Base-by-base conservation (phyloP, 2,113 vertebrate species). In the Leptobrachium leishanense region DNA sequence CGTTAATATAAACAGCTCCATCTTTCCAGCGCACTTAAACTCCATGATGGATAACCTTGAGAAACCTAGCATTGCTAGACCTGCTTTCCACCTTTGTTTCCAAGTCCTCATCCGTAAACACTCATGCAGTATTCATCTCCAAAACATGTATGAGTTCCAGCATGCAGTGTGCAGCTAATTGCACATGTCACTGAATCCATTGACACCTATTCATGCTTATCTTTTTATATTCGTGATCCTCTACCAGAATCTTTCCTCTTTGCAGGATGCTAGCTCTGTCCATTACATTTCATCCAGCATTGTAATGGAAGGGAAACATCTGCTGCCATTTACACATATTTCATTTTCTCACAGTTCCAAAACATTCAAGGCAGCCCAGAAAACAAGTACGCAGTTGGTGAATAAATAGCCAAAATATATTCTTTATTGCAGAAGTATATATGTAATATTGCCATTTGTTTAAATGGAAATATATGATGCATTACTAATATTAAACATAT, bases 261-360 rank as follows among this genome's bases (percentile, higher is more conserved):
- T 83, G 75, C 9, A 82, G 70, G 84, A 62, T 69, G 20, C 79
- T 79, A 82, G 73, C 66, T 74, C 76, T 84, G 72, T 82, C 75
- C 85, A 81, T 54, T 79, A 50, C 69, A 84, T 81, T 79, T 87
- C 83, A 85, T 87, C 69, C 82, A 2, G 84, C 68, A 75, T 77
- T 87, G 81, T 82, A 86, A 88, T 85, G 76, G 81, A 89, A 85
- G 87, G 89, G 85, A 90, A 91, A 90, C 90, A 90, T 88, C 90
- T 92, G 75, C 64, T 76, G 42, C 20, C 43, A 6, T 12, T 57
- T 20, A 55, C 40, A 68, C 46, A 57, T 31, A 15, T 31, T 57
- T 57, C 41, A 76, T 15, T 50, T 50, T 42, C 43, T 53, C 11
- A 43, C 10, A 68, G 11, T 68, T 43, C 66, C 66, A 68, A 43